Base-by-base conservation (phyloP, 2,888 invertebrate species). In the Phyto melanocephala region DNA sequence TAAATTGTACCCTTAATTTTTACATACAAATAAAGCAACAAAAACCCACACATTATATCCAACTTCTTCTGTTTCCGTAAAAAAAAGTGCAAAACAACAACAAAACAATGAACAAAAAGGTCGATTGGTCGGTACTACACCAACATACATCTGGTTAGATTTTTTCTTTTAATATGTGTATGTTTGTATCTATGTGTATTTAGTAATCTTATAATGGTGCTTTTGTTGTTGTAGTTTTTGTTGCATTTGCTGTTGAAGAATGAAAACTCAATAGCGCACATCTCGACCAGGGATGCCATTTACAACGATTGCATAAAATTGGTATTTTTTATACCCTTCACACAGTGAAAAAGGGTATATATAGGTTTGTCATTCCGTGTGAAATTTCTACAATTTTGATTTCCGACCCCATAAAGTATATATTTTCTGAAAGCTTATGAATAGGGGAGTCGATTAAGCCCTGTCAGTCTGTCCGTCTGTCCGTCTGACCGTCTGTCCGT, bases 91-190 rank as follows among this genome's bases (percentile, higher is more conserved):
- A 65, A 74, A 17, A 71, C 37, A 24, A 62, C 11, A 68, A n/a
- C 24, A 56, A 15, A 56, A 42, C 45, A 42, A 70, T 56, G 42
- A 56, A 70, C 60, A 77, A 77, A 76, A 63, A 78, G 65, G 65
- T 79, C 47, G 56, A 33, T 78, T 77, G 52, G 77, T 77, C 68
- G 77, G 56, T 71, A 71, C 77, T 78, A 78, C 70, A 71, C 77
- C 70, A 78, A 78, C 77, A 72, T 72, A 79, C 78, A 72, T 79
- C 71, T 79, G 58, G 65, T 65, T 71, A 63, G 42, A 78, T 71
- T 71, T 76, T 70, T 76, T 63, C 58, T 17, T 56, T 68, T 20
- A 45, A 47, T 71, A 37, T 58, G 22, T 67, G 37, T 56, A 63
- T 24, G 3, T 28, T 28, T 35, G 45, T 56, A 28, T 6, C 3